These are phyloP conservation scores for Acrobasis suavella DNA, from an alignment of 2,888 invertebrate species.

Conservation along the genomic window DNA sequence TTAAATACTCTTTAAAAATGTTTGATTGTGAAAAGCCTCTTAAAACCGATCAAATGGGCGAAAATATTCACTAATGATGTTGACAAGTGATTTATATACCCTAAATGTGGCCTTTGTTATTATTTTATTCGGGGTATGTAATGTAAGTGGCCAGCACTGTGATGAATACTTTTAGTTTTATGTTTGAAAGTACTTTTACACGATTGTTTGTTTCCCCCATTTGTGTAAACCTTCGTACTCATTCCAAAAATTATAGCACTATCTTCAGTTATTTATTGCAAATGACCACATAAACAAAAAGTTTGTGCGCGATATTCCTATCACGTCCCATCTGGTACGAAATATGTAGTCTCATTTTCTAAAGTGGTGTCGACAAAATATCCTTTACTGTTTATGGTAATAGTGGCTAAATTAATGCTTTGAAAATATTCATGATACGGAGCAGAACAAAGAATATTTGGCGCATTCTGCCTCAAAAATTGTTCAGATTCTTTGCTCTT, in stretches of 20 bases:
- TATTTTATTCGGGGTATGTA: too few relatives aligned
- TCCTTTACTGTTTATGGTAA: background rate
- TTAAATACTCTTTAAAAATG: too few relatives aligned
- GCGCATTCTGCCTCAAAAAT: too few relatives aligned
- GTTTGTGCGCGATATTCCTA: constrained; percentile 32
- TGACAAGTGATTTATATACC: too few relatives aligned
- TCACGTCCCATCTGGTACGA: constrained; percentile 42
- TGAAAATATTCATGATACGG: background rate
- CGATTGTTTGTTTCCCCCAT: background rate
- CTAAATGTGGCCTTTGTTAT: too few relatives aligned
- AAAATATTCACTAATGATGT: too few relatives aligned
- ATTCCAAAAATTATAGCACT: constrained; percentile 1
- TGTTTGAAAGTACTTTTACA: background rate
- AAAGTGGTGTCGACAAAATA: constrained; percentile 45
- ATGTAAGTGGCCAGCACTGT: too few relatives aligned
- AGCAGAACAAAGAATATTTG: too few relatives aligned
- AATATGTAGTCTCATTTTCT: constrained; percentile 56
- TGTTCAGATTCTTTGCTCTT: too few relatives aligned
- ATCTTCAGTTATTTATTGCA: constrained; percentile 20
- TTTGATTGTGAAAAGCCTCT: too few relatives aligned
- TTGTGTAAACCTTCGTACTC: background rate
- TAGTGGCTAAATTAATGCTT: constrained; percentile 8
- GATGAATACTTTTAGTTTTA: too few relatives aligned
- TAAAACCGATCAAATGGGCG: too few relatives aligned
- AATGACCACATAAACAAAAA: constrained; percentile 24